Evolutionary conservation across 2,113 vertebrate species (phyloP), one percentile per base, ranked within the genome.

Genomic region (Cichladusa arquata): DNA sequence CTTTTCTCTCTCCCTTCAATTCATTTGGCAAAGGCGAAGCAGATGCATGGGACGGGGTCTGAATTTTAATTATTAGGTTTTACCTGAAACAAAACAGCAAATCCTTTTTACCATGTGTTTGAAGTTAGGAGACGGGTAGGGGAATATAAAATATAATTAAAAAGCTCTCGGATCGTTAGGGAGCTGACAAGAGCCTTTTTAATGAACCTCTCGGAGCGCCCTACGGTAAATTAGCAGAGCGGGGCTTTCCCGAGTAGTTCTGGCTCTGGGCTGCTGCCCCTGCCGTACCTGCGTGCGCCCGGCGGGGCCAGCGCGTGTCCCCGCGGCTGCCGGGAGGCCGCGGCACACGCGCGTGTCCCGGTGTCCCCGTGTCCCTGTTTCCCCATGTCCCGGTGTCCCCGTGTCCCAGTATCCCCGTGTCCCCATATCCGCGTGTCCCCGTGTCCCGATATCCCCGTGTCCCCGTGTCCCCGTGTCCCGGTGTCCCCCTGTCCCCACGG

Each of bases 21-120:
- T 98, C 98, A 98, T 96, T 98, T 98, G 98, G 97, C 98, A 98
- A 98, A 98, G 98, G 96, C 81, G 98, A 98, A 98, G 98, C 99
- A 99, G 99, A 99, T 99, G 99, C 98, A 98, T 98, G 98, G 98
- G 98, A 98, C 97, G 98, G 98, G 98, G 97, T 96, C 96, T 97
- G 98, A 98, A 97, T 98, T 98, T 99, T 99, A 99, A 99, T 99
- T 98, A 98, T 98, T 96, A 96, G 97, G 93, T 97, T 96, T 97
- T 97, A 98, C 98, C 98, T 98, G 98, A 96, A 97, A 97, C 96
- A 97, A 98, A 98, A 97, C 96, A 74, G 92, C 94, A 90, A 93
- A 93, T 97, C 97, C 96, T 95, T 96, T 96, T 95, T 90, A 96
- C 96, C 95, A 93, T 96, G 94, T 94, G 96, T 97, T 96, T 96